Evolutionary conservation across 2,888 invertebrate genomes (phyloP).

Genomic region (Tolmerus cingulatus): DNA sequence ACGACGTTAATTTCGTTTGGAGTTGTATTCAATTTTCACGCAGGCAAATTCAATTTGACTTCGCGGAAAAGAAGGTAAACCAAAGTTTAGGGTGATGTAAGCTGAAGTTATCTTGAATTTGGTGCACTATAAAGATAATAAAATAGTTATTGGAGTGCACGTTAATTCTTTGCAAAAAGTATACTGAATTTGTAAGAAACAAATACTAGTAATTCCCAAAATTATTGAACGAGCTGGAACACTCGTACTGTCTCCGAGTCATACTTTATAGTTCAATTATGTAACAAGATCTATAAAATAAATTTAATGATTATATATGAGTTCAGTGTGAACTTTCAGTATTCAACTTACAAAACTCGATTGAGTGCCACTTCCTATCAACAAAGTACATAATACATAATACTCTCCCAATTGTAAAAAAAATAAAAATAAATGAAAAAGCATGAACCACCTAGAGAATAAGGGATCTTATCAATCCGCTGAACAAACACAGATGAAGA

Average conservation of each 20-base stretch:
- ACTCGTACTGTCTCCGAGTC: too few species aligned
- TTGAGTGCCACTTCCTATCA: not conserved
- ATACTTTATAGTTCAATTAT: too few species aligned
- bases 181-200: too few species aligned
- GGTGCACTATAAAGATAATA: not conserved
- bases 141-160: not conserved
- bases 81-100: not conserved
- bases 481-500: not conserved
- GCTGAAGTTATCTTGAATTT: not conserved
- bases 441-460: not conserved
- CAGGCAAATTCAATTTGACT: not conserved
- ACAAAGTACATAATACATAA: not conserved
- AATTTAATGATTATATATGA: not conserved
- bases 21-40: not conserved
- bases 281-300: not conserved
- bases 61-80: not conserved
- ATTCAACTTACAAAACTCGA: not conserved
- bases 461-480: not conserved
- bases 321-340: not conserved
- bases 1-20: not conserved
- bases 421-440: not conserved
- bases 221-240: too few species aligned
- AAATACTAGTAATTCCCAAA: too few species aligned
- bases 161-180: not conserved
- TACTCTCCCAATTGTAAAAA: not conserved